A percentile compares a stretch with the other conserved stretches of the same genome.
Conservation (phyloP, 2,797 vertebrate genomes). For the Falco berigora region DNA sequence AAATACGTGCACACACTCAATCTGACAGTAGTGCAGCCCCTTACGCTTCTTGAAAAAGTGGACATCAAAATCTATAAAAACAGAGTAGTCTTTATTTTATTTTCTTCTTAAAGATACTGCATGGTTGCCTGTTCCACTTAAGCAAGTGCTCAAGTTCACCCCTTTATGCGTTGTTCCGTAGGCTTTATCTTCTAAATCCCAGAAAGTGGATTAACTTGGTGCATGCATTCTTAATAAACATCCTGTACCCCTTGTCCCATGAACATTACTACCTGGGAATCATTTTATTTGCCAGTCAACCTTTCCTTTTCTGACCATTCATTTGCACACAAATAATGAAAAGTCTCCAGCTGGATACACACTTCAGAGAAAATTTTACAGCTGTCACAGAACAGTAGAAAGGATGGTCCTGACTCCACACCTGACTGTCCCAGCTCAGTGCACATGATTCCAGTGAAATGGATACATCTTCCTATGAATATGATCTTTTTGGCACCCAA, state of each 20-base stretch:
- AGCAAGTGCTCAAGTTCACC: background rate
- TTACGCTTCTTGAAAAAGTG: background rate
- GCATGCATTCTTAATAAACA: background rate
- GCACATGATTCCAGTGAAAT: background rate
- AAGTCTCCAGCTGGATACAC: background rate
- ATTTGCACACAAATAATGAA: background rate
- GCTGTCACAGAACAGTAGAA: background rate
- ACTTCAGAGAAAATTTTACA: background rate
- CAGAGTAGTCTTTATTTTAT: background rate
- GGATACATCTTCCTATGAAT: background rate
- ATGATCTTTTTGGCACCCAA: background rate
- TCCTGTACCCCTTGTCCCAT: background rate
- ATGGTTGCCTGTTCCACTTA: background rate
- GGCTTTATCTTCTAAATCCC: background rate
- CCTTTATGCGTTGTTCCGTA: background rate
- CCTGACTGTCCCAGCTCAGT: background rate
- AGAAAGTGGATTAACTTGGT: background rate
- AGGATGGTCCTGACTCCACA: background rate
- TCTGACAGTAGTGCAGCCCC: background rate
- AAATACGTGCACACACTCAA: background rate
- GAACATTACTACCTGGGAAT: background rate
- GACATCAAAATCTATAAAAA: background rate
- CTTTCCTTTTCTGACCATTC: background rate
- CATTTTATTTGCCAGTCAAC: background rate
- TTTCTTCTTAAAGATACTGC: background rate